Base-by-base conservation (phyloP, 1,140 invertebrate species). In the Eciton burchellii region DNA sequence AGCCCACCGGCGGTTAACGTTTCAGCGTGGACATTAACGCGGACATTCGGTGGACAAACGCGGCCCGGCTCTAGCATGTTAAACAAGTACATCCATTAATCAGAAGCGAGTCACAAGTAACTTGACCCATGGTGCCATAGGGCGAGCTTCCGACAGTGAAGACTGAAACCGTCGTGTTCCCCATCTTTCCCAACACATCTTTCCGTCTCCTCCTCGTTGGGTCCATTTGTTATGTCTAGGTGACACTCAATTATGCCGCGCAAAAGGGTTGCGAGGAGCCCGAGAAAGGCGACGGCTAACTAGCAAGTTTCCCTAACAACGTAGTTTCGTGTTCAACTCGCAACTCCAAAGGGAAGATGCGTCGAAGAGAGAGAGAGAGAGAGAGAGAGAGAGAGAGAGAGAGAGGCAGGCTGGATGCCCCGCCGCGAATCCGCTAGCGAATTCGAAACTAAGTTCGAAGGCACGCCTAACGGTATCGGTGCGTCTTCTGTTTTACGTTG, bases 31-130 rank as follows among this genome's bases (percentile, higher is more conserved):
- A 89, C 88, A 91, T 91, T 91, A 91, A 90, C 87, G 83, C 83
- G 65, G 84, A 87, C 91, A 89, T 91, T 91, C 90, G 89, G 90
- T 88, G 90, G 86, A 90, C 86, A 89, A 86, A 85, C 81, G 73
- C 84, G 82, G 87, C 84, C 81, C 83, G 84, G 73, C 85, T 84
- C 82, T 77, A 85, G 74, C 88, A 82, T 91, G 90, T 91, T 89
- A 87, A 91, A 91, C 90, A 91, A 91, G 90, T 90, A 87, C 82
- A 84, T 89, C 90, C 90, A 91, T 91, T 91, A 91, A 91, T 91
- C 90, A 91, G 84, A 86, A 84, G 87, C 88, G 43, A 88, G 90
- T 91, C 89, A 89, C 87, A 73, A 90, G 90, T 88, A 90, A 91
- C 90, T 88, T 85, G 90, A 91, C 89, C 89, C 89, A 71, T 81